These are phyloP conservation scores for Lepidurus arcticus DNA, from an alignment of 1,140 invertebrate genomes.

Conservation along the genomic window DNA sequence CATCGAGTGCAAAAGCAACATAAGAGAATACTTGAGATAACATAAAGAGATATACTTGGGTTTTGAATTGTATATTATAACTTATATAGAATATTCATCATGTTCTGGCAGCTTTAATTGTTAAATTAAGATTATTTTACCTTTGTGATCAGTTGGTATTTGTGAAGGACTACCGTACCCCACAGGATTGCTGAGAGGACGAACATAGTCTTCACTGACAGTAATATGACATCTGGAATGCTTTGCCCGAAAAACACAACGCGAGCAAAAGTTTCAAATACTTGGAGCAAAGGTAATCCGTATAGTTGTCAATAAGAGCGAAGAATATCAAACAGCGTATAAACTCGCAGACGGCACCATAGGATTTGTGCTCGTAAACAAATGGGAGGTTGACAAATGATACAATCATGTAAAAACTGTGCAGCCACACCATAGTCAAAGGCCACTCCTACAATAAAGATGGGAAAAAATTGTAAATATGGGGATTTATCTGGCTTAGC, in stretches of 20 bases:
- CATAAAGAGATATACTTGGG: too few species aligned
- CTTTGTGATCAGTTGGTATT: background rate
- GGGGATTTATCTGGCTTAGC: too few species aligned
- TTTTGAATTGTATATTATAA: too few species aligned
- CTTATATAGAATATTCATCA: too few species aligned
- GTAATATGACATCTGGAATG: background rate
- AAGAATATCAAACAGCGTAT: background rate
- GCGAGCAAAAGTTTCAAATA: background rate
- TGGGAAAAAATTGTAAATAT: background rate
- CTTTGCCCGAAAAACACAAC: background rate
- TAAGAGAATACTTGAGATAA: too few species aligned
- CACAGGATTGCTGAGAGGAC: background rate
- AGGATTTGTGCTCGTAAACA: background rate
- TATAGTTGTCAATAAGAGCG: background rate
- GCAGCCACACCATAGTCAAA: background rate
- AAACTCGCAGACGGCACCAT: background rate
- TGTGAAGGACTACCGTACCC: background rate
- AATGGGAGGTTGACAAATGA: background rate
- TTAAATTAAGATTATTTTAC: too few species aligned
- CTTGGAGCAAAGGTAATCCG: background rate
- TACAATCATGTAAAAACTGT: background rate
- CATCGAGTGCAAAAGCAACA: too few species aligned
- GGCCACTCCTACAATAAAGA: background rate
- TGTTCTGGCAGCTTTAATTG: too few species aligned
- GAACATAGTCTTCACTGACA: background rate